Base-by-base conservation (phyloP, 1,140 invertebrate genomes). In the Drosophila pandora region DNA sequence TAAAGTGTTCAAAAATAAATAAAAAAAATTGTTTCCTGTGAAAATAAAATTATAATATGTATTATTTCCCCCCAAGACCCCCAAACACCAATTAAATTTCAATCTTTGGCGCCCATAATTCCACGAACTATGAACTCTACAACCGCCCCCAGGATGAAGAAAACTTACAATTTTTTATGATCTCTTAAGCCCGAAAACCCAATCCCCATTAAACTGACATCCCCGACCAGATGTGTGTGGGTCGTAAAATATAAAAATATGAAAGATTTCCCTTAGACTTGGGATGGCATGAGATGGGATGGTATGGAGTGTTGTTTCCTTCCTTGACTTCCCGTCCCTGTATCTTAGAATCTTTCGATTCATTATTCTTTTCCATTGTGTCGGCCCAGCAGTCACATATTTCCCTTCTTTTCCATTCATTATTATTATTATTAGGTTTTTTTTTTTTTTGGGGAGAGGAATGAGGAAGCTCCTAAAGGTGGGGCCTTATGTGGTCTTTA, bases 301-400 rank as follows among this genome's bases (percentile, higher is more conserved):
- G 4, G 25, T 6, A 6, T 8, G 13, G 49, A 39, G 28, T 56
- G 32, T 39, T 47, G 39, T 43, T 34, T 21, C 25, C 25, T 55
- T 30, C 3, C 17, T 23, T 23, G 13, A 6, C 25, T 28, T 28
- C 3, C 55, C 17, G 17, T 58, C 37, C 41, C 45, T 59, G 25
- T 52, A 55, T 62, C 41, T 60, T 22, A 30, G 32, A 34, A 59
- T 59, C 52, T 43, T 67, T 55, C 49, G 32, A 63, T 65, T 74
- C 68, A 68, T 79, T 79, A 74, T 74, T 79, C 71, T 68, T 69
- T 67, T 21, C 28, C 59, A 50, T 56, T 41, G 39, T 72, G 58
- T 76, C 73, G 41, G 8, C 30, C 30, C 22, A 25, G 37, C n/a
- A 30, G 47, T 9, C 23, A 37, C 23, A 13, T n/a, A 17, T 57